phyloP scores from a whole-genome alignment of 2,888 invertebrate genomes.

The Harpagoxenus sublaevis region DNA sequence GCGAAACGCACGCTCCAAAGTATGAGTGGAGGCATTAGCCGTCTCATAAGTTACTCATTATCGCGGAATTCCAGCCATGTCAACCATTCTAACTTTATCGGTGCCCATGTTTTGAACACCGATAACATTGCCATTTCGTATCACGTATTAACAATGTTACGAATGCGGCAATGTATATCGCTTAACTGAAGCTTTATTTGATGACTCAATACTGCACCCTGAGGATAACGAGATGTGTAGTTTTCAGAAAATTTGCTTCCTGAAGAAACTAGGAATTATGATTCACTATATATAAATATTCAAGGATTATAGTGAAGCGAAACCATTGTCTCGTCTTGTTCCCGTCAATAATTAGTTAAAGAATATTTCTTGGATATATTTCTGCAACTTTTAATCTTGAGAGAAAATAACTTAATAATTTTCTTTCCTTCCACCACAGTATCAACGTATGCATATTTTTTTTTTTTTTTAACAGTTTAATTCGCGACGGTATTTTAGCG shows the following conservation, averaged over 20 bases:
- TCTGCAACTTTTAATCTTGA: background rate
- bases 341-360: background rate
- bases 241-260: background rate
- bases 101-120: background rate
- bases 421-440: background rate
- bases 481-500: background rate
- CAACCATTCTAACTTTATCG: background rate
- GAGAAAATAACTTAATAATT: background rate
- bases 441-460: background rate
- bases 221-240: background rate
- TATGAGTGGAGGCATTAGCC: conserved; percentile 7
- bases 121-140: background rate
- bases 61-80: conserved; percentile 21
- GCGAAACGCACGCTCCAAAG: background rate
- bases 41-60: conserved; percentile 29
- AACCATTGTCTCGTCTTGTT: background rate
- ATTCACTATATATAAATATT: background rate
- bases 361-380: background rate
- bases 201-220: background rate
- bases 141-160: conserved; percentile 24
- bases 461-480: background rate
- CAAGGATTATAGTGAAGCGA: background rate
- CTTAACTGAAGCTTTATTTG: background rate
- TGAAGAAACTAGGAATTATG: background rate
- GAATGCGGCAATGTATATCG: background rate